These are phyloP conservation scores for Drosophila jambulina DNA, from an alignment of 1,140 invertebrate genomes.

Conservation along the genomic window DNA sequence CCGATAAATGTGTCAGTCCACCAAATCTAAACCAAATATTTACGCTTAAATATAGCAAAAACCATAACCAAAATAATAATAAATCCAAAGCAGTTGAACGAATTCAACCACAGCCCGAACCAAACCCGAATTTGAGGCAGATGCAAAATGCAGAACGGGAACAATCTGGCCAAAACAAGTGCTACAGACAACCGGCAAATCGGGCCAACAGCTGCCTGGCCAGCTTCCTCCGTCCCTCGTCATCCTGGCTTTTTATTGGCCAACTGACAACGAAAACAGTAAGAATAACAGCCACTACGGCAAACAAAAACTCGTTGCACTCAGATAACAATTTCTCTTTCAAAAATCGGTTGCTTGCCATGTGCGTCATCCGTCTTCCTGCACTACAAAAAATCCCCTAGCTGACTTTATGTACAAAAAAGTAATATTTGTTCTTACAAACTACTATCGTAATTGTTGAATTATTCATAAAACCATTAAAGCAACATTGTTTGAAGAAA, in stretches of 20 bases:
- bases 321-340: slow-evolving; percentile 30
- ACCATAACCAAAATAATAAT: slow-evolving; percentile 37
- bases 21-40: slow-evolving; percentile 32
- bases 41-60: slow-evolving; percentile 52
- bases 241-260: slow-evolving; percentile 21
- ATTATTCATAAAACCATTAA: neutral
- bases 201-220: slow-evolving; percentile 40
- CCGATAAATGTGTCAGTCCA: neutral
- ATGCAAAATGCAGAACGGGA: slow-evolving; percentile 49
- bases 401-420: neutral
- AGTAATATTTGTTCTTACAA: neutral
- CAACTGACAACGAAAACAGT: slow-evolving; percentile 23
- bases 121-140: slow-evolving; percentile 19
- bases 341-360: slow-evolving; percentile 5
- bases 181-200: slow-evolving; percentile 62
- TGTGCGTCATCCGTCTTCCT: slow-evolving; percentile 19
- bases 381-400: slow-evolving; percentile 2
- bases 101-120: slow-evolving; percentile 28
- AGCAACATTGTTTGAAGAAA: neutral
- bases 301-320: slow-evolving; percentile 58
- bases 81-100: slow-evolving; percentile 30
- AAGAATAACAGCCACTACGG: slow-evolving; percentile 21
- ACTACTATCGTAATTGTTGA: neutral
- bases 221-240: neutral
- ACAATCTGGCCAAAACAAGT: slow-evolving; percentile 62